Evolutionary conservation across 2,113 vertebrate species (phyloP), one percentile per base, ranked within the genome.

Genomic region (Sylvilagus bachmani): DNA sequence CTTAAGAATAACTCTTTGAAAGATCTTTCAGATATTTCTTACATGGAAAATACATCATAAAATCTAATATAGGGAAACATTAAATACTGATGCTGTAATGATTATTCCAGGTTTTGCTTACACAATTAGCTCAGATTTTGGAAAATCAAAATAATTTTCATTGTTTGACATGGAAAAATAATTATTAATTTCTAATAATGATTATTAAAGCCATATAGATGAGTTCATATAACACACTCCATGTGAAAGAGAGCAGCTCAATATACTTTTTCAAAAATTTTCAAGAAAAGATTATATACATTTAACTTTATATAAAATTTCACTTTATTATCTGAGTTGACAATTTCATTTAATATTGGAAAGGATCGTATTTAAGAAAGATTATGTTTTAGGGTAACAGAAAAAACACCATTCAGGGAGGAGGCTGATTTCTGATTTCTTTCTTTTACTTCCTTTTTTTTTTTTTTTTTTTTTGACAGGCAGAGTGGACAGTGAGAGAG

Each of bases 71-170:
- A 33, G 27, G n/a, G 74, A 89, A 91, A 61, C 73, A 38, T 11
- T 58, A 87, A 64, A 85, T 78, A 10, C 12, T 94, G 75, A n/a
- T 51, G 44, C 27, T 55, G 10, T 27, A 67, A 77, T 66, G 19
- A 67, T 89, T 38, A 62, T 70, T 29, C 89, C 87, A 81, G 29
- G 11, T 0, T 91, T 77, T 80, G 13, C 2, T 66, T 90, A 53
- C 4, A 86, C n/a, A 5, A 53, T 29, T 78, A 67, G 27, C 22
- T 88, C 16, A 64, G 58, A 94, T 58, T 87, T 91, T 77, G 17
- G 36, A 87, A 33, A 94, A 44, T 74, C 84, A 89, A 93, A 89
- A 75, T 85, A 79, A 90, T 77, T 93, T 91, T 49, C 12, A 73
- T 73, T 92, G 24, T 82, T 82, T 86, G n/a, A 73, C 9, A 31